These are phyloP conservation scores for Phataginus tetradactyla DNA, from an alignment of 2,797 vertebrate species.

Conservation along the genomic window DNA sequence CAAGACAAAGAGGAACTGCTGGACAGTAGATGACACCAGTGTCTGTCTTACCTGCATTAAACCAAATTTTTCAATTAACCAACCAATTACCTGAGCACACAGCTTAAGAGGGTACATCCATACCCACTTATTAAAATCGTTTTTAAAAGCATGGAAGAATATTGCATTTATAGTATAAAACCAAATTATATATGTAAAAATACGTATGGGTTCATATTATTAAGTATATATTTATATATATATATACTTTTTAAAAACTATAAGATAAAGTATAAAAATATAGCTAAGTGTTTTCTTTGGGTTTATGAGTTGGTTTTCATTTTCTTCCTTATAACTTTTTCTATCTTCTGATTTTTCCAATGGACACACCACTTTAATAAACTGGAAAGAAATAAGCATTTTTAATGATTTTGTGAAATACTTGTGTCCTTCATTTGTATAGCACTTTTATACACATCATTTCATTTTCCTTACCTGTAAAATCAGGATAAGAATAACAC, in stretches of 20 bases:
- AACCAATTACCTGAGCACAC: background rate
- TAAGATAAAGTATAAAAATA: background rate
- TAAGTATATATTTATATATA: no score
- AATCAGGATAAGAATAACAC: background rate
- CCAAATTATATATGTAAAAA: background rate
- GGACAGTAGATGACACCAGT: background rate
- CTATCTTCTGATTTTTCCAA: background rate
- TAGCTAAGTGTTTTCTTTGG: background rate
- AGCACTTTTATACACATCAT: background rate
- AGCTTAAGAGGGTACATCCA: background rate
- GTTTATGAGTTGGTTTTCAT: slow-evolving; percentile 18
- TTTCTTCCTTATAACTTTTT: background rate
- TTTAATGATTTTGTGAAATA: slow-evolving; percentile 16
- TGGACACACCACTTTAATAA: background rate
- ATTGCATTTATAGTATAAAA: background rate
- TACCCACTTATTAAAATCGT: background rate
- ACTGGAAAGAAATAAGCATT: background rate
- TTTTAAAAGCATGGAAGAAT: background rate
- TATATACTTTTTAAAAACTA: background rate
- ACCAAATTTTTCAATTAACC: background rate
- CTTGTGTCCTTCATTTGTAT: background rate
- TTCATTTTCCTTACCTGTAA: background rate
- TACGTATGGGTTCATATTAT: no score
- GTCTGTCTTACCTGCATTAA: background rate
- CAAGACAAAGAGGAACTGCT: background rate